A percentile compares a stretch with the other conserved stretches of the same genome.
phyloP scores from a whole-genome alignment of 2,888 invertebrate genomes.

The Hipparchia semele region DNA sequence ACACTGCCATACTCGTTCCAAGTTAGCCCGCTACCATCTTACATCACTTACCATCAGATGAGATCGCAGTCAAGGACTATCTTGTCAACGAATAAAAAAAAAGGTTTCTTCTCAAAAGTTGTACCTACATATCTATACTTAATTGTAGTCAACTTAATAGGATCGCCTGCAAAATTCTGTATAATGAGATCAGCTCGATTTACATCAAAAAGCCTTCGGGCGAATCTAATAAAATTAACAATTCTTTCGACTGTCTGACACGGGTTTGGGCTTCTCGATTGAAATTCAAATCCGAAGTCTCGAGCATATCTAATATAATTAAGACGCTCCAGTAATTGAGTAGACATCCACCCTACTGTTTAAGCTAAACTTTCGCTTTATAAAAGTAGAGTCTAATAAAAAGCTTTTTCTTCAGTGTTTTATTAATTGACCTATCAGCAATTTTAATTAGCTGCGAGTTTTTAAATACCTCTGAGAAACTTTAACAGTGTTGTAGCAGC shows the following conservation, averaged over 20 bases:
- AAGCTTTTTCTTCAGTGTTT: conserved; percentile 35
- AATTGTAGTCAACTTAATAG: conserved; percentile 36
- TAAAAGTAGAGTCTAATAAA: conserved; percentile 42
- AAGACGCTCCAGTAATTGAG: conserved; percentile 73
- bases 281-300: conserved; percentile 77
- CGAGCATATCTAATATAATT: conserved; percentile 75
- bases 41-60: too few relatives aligned
- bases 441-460: conserved; percentile 21
- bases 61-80: too few relatives aligned
- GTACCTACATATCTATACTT: conserved; percentile 5
- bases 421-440: conserved; percentile 32
- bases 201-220: conserved; percentile 67
- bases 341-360: conserved; percentile 64
- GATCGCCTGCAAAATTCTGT: conserved; percentile 43
- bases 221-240: conserved; percentile 73
- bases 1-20: too few relatives aligned
- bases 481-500: not conserved
- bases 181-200: conserved; percentile 58
- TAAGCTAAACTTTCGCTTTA: conserved; percentile 48
- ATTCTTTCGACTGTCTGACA: conserved; percentile 64
- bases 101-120: not conserved
- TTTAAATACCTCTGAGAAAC: conserved; percentile 28
- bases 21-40: too few relatives aligned
- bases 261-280: conserved; percentile 63
- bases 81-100: too few relatives aligned